phyloP scores from a whole-genome alignment of 2,797 vertebrate genomes.

The Cephalopachus bancanus region DNA sequence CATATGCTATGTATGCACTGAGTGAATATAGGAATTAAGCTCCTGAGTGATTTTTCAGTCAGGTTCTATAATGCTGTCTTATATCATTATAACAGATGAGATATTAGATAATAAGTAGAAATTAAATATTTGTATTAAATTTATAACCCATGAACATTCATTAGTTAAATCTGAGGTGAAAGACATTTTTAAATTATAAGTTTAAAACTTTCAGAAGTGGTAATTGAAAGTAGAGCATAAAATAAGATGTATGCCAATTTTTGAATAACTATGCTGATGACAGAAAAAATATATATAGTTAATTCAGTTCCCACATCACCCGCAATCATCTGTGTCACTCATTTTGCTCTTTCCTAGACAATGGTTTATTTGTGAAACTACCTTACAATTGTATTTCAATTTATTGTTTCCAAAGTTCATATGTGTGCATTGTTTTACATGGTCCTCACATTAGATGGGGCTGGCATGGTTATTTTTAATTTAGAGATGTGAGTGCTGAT shows the following conservation, averaged over 20 bases:
- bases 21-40: neutral
- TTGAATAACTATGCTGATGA: neutral
- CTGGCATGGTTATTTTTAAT: neutral
- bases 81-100: neutral
- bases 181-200: slow-evolving; percentile 8
- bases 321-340: neutral
- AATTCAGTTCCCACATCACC: neutral
- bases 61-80: neutral
- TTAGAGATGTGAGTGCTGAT: neutral
- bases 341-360: neutral
- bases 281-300: slow-evolving; percentile 22
- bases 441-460: neutral
- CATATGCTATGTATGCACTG: neutral
- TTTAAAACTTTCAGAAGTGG: neutral
- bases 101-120: neutral
- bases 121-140: neutral
- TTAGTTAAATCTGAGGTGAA: neutral
- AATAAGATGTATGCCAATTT: slow-evolving; percentile 29
- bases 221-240: neutral
- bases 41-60: neutral
- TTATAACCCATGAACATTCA: neutral
- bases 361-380: neutral
- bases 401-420: neutral
- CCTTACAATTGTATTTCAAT: neutral
- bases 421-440: neutral